Conservation (phyloP, 2,888 invertebrate species). For the Terebella lapidaria region DNA sequence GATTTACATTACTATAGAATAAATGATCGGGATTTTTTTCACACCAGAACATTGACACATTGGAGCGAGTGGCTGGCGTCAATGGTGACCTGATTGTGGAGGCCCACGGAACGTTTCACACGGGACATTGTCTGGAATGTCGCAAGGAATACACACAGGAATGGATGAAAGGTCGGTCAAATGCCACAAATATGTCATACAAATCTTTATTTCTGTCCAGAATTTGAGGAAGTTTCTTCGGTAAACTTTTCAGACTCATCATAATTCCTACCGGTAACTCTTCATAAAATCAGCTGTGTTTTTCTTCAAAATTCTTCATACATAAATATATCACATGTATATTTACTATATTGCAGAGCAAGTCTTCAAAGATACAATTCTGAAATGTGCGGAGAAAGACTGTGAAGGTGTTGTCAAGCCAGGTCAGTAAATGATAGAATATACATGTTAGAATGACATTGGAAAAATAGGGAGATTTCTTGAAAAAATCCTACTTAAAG, state of each 20-base stretch:
- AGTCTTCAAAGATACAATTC: slow-evolving; percentile 69
- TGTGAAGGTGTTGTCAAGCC: slow-evolving; percentile 83
- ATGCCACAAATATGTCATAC: too few relatives aligned
- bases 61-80: slow-evolving; percentile 81
- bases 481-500: too few relatives aligned
- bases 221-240: slow-evolving; percentile 67
- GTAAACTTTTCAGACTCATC: too few relatives aligned
- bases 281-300: too few relatives aligned
- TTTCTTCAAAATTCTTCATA: too few relatives aligned
- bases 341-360: slow-evolving; percentile 58
- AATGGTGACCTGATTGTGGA: slow-evolving; percentile 81
- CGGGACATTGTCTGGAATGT: slow-evolving; percentile 75
- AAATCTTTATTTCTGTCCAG: not conserved
- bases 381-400: slow-evolving; percentile 64
- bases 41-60: slow-evolving; percentile 93
- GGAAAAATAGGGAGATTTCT: too few relatives aligned
- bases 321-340: not conserved
- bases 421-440: slow-evolving; percentile 31
- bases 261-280: too few relatives aligned
- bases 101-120: slow-evolving; percentile 90
- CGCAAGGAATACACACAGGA: slow-evolving; percentile 67
- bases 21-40: too few relatives aligned
- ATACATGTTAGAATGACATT: too few relatives aligned
- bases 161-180: slow-evolving; percentile 82
- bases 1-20: too few relatives aligned